Evolutionary conservation across 2,113 vertebrate genomes (phyloP), one percentile per base, ranked within the genome.

Genomic region (Micromys minutus): DNA sequence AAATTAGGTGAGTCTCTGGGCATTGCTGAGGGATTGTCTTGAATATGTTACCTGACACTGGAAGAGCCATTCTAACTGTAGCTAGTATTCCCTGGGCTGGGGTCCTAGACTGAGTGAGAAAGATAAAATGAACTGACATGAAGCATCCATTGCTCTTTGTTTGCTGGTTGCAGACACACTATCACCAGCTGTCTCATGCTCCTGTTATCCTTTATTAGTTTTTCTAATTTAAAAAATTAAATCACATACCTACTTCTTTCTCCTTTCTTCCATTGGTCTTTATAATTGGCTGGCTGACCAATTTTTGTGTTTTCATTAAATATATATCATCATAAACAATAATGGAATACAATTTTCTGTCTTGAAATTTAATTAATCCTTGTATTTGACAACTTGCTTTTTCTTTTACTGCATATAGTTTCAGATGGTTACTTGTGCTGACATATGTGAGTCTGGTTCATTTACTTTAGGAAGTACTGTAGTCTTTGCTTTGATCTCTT

Each of bases 171-270:
- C 7, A 85, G 61, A 47, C 29, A 47, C 42, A 47, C 4, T 1
- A 10, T 63, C 26, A 63, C 26, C 42, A 34, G 7, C 39, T 84
- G 26, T 39, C 59, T 65, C 42, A 65, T 3, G 26, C 39, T 13
- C 5, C 61, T 85, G 13, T 61, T n/a, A n/a, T n/a, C n/a, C n/a
- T n/a, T n/a, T n/a, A n/a, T n/a, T n/a, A 57, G 47, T 63, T 94
- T 96, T 13, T 52, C 69, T 93, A 71, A 29, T 69, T 86, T 75
- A 55, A 93, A 75, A 93, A 55, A 94, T 84, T 3, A 93, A 91
- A 93, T 61, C 57, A 89, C 45, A 91, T 39, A 7, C 31, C 52
- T 16, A 67, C 45, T 21, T 83, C 19, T 93, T 84, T 59, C 79
- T 21, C 39, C 36, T 77, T 91, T 89, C n/a, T 15, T 95, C 24